Percentiles rank a stretch among this genome's conserved stretches.
Evolutionary conservation across 2,113 vertebrate genomes (phyloP).

Genomic region (Promerops cafer): DNA sequence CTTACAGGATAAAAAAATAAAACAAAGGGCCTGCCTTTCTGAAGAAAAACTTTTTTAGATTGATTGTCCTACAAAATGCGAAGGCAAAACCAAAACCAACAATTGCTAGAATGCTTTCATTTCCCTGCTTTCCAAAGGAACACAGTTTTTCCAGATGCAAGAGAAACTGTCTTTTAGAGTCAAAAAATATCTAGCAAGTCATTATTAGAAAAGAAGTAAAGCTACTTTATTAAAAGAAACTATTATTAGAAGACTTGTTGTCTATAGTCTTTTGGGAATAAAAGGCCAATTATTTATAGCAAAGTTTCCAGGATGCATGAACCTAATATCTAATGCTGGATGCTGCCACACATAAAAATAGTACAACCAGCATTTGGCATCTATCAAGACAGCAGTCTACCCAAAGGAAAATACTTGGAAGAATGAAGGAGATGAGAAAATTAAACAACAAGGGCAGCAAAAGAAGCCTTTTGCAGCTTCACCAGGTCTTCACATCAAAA

Average conservation of each 20-base stretch:
- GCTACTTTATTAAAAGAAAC: not conserved
- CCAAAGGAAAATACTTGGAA: not conserved
- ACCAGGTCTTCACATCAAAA: not conserved
- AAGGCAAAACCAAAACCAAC: not conserved
- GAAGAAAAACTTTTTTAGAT: not conserved
- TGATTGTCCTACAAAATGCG: not conserved
- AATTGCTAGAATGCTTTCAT: not conserved
- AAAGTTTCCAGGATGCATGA: not conserved
- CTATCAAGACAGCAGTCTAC: not conserved
- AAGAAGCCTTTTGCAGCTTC: not conserved
- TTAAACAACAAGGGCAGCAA: not conserved
- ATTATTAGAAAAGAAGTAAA: not conserved
- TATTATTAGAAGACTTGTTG: not conserved
- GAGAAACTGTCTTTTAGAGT: not conserved
- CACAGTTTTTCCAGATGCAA: not conserved
- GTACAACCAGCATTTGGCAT: not conserved
- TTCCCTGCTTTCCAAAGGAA: not conserved
- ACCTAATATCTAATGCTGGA: not conserved
- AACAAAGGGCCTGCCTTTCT: not conserved
- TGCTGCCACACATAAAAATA: not conserved
- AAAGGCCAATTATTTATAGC: slow-evolving; percentile 15
- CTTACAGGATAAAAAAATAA: slow-evolving; percentile 13
- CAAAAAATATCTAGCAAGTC: not conserved
- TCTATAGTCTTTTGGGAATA: not conserved
- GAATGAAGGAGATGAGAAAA: not conserved